Evolutionary conservation across 2,797 vertebrate genomes (phyloP), one percentile per base, ranked within the genome.

Genomic region (Euthynnus affinis): DNA sequence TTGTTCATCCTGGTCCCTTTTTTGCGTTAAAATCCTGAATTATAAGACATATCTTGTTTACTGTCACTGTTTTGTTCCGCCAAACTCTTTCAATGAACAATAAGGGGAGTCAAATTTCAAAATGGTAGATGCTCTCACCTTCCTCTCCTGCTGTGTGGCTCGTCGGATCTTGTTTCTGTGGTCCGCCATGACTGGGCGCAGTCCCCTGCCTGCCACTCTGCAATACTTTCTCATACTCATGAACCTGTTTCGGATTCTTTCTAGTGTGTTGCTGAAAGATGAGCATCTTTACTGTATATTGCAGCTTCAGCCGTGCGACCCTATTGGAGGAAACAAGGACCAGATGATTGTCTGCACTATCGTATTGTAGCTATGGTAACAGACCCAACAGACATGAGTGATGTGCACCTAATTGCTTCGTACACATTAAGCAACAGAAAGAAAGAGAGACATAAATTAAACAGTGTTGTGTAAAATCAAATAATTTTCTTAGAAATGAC

Each of bases 281-380:
- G 95, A 95, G 96, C 96, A 96, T 97, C 96, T 97, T 97, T 96
- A 97, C 96, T 98, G 97, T 95, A 95, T 95, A 95, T 96, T 96
- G 96, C 96, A 96, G 97, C 96, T 95, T 92, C 90, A 95, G 96
- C 95, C 95, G 95, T 95, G 93, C 95, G 79, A 93, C 93, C 96
- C 95, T 95, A 98, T 98, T 98, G 97, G 97, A 96, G 96, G 96
- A 96, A 80, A 93, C 92, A 86, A 94, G 95, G 94, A 98, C 96
- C 97, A 97, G 97, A 97, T 96, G 97, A 97, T 96, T 96, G 95
- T 96, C 96, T 96, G 96, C 95, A 91, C 94, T 96, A 96, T 96
- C 95, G 93, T 95, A 95, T 94, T 92, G 97, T 99, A 97, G 95
- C 97, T 97, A 98, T 99, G 97, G 97, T 96, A 98, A 99, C 98